A percentile compares a stretch with the other conserved stretches of the same genome.
These are phyloP conservation scores for Regulus satrapa DNA, from an alignment of 2,113 vertebrate species.

Conservation along the genomic window DNA sequence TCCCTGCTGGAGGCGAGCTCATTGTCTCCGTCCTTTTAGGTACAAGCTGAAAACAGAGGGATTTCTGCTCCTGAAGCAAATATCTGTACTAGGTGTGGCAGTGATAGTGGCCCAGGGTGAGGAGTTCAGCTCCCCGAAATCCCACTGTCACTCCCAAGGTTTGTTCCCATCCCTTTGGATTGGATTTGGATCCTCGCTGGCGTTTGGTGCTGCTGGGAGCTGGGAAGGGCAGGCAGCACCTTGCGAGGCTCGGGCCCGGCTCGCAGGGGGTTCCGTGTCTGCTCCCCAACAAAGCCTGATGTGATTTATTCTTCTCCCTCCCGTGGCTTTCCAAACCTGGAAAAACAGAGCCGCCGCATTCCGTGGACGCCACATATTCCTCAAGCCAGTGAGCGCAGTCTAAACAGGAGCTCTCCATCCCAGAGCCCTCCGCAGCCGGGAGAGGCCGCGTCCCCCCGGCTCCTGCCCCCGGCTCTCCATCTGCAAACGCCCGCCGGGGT, in stretches of 20 bases:
- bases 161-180: neutral
- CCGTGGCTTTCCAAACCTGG: neutral
- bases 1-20: rapidly evolving
- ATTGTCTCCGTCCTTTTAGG: rapidly evolving
- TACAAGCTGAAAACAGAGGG: rapidly evolving
- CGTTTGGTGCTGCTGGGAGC: rapidly evolving
- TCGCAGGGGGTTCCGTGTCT: neutral
- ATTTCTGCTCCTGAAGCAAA: neutral
- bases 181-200: neutral
- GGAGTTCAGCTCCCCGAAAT: neutral
- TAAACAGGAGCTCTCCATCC: conserved; percentile 51
- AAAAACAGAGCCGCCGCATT: conserved; percentile 19
- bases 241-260: neutral
- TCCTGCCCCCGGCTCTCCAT: neutral
- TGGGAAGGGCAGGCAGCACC: neutral
- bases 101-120: neutral
- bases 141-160: neutral
- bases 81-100: neutral
- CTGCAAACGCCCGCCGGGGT: neutral
- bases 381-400: conserved; percentile 65
- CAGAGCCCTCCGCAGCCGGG: neutral
- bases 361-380: conserved; percentile 56
- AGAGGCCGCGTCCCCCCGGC: neutral
- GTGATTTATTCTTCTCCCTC: neutral
- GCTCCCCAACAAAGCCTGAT: neutral